Evolutionary conservation across 2,113 vertebrate species (phyloP).

Genomic region (Ibidorhyncha struthersii): DNA sequence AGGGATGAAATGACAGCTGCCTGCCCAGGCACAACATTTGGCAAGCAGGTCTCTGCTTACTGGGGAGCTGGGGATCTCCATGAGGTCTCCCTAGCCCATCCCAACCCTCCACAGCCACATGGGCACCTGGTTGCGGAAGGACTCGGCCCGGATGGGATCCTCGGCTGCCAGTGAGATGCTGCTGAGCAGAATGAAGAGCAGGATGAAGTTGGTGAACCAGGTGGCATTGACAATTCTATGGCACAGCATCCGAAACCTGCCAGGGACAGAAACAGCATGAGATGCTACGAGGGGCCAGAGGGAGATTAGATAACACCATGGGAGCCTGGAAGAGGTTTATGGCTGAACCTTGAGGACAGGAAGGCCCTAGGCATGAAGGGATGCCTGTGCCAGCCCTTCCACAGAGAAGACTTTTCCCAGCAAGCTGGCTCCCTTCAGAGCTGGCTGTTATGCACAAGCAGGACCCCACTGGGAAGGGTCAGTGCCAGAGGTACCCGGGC

Average conservation of each 20-base stretch:
- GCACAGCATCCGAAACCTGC: slow-evolving; percentile 91
- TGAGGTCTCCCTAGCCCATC: not conserved
- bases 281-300: not conserved
- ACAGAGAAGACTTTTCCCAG: not conserved
- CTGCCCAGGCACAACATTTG: not conserved
- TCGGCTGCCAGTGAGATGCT: slow-evolving; percentile 96
- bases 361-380: not conserved
- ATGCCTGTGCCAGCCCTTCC: not conserved
- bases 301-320: not conserved
- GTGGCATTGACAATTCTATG: slow-evolving; percentile 94
- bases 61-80: not conserved
- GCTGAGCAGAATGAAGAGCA: slow-evolving; percentile 97
- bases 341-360: not conserved
- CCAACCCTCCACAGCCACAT: not conserved
- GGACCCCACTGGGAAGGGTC: not conserved
- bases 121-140: slow-evolving; percentile 89
- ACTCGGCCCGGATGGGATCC: slow-evolving; percentile 92
- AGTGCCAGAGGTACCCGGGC: not conserved
- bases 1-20: not conserved
- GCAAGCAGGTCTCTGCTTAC: not conserved
- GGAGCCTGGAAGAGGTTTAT: not conserved
- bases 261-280: not conserved
- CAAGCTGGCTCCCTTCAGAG: not conserved
- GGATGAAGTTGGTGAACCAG: slow-evolving; percentile 98
- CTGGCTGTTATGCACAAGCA: not conserved